Percentiles rank a stretch among this genome's conserved stretches.
These are phyloP conservation scores for Lordiphosa fenestrarum DNA, from an alignment of 2,888 invertebrate species.

Conservation along the genomic window DNA sequence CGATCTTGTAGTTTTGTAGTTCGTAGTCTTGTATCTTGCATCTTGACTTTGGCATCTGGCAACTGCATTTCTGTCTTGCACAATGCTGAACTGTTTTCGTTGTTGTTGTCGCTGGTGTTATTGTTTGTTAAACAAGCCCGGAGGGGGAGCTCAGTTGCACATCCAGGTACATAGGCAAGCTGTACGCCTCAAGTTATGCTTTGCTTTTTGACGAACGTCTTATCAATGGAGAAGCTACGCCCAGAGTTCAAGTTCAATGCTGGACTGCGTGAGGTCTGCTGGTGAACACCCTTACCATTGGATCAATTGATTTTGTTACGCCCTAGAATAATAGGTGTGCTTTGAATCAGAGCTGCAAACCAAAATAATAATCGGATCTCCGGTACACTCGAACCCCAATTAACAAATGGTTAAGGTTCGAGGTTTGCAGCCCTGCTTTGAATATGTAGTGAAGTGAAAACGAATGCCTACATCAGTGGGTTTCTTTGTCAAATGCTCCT, in stretches of 20 bases:
- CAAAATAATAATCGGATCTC: no score
- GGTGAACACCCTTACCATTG: conserved; percentile 6
- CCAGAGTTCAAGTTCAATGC: conserved; percentile 57
- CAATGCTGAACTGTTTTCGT: conserved; percentile 33
- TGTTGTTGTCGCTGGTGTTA: conserved; percentile 29
- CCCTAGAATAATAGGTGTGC: no score
- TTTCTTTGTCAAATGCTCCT: no score
- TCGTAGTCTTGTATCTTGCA: conserved; percentile 6
- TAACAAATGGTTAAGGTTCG: no score
- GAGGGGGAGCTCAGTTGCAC: conserved; percentile 10
- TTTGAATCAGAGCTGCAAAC: no score
- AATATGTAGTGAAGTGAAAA: no score
- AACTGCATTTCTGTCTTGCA: conserved; percentile 24
- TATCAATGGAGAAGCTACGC: conserved; percentile 24
- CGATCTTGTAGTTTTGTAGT: conserved; percentile 5
- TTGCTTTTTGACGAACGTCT: conserved; percentile 39
- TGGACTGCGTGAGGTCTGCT: conserved; percentile 36
- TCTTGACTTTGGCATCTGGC: conserved; percentile 11
- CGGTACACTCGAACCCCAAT: no score
- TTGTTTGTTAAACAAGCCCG: conserved; percentile 34
- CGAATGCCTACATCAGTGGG: no score
- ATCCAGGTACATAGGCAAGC: neutral
- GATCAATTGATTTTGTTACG: neutral
- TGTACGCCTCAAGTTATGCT: conserved; percentile 61
- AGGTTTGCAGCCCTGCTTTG: no score